Conservation (phyloP, 2,797 vertebrate species). For the Bradypodion pumilum region DNA sequence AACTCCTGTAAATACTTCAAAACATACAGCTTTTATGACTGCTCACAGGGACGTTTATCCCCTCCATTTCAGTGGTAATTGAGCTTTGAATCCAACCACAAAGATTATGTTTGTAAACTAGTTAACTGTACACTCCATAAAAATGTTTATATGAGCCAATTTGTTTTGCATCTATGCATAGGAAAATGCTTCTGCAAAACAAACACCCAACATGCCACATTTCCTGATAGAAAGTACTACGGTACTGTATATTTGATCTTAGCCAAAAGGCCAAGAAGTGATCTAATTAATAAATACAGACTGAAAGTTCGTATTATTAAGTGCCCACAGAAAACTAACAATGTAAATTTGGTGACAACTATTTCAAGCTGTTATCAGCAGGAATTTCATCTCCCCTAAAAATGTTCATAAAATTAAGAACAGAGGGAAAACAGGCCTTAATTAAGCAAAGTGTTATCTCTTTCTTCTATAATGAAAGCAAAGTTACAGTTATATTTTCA, state of each 20-base stretch:
- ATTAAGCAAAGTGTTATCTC: constrained; percentile 79
- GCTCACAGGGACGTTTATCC: constrained; percentile 58
- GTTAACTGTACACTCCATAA: constrained; percentile 57
- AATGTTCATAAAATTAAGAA: constrained; percentile 70
- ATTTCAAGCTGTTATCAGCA: constrained; percentile 72
- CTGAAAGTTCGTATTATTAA: constrained; percentile 10
- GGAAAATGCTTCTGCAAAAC: constrained; percentile 19
- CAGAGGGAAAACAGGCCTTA: constrained; percentile 76
- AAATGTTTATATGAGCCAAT: constrained; percentile 35
- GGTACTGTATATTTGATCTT: too few relatives aligned
- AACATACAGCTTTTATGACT: constrained; percentile 48
- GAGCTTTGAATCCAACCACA: constrained; percentile 65
- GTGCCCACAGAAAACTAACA: constrained; percentile 53
- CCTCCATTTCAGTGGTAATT: constrained; percentile 56
- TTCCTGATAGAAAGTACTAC: not conserved
- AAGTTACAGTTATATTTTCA: constrained; percentile 76
- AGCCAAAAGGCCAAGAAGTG: not conserved
- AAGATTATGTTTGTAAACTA: constrained; percentile 61
- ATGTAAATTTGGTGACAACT: constrained; percentile 54
- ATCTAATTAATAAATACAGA: constrained; percentile 53
- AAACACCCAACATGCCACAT: not conserved
- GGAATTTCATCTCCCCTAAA: constrained; percentile 68
- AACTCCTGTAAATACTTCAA: constrained; percentile 13
- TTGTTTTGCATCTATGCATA: constrained; percentile 31
- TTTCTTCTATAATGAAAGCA: constrained; percentile 77